Percentiles rank a stretch among this genome's conserved stretches.
Evolutionary conservation across 2,113 vertebrate species (phyloP).

Genomic region (Butorides virescens): DNA sequence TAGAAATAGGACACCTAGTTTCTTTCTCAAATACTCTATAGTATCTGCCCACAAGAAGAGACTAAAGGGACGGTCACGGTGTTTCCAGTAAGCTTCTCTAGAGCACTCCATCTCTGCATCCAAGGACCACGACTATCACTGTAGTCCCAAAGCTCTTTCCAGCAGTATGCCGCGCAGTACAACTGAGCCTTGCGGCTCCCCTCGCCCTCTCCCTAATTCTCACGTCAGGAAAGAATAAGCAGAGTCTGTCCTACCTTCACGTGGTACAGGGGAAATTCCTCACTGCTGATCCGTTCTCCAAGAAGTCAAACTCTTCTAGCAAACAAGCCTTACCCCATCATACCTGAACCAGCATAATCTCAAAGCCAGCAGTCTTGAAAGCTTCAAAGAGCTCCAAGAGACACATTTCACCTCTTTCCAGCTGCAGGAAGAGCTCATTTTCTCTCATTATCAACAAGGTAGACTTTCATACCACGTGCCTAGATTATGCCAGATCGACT

Average conservation of each 20-base stretch:
- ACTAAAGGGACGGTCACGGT: fast-evolving
- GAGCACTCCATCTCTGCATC: neutral
- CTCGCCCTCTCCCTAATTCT: neutral
- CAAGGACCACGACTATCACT: neutral
- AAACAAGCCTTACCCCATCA: neutral
- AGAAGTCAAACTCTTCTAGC: neutral
- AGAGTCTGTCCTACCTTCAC: neutral
- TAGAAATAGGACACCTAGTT: neutral
- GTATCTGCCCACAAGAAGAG: neutral
- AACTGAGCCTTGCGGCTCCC: neutral
- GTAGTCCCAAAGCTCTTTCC: neutral
- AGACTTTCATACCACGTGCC: neutral
- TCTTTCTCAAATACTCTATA: neutral
- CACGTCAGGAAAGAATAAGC: neutral
- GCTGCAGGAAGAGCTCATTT: neutral
- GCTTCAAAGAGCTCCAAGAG: neutral
- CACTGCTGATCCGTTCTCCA: neutral
- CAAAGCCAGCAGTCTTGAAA: neutral
- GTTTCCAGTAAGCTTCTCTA: neutral
- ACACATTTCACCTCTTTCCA: neutral
- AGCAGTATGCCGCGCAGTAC: neutral
- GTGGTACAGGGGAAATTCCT: neutral
- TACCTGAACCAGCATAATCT: neutral
- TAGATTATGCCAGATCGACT: neutral
- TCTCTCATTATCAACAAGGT: neutral